Conservation (phyloP, 2,888 invertebrate species). For the Zeuzera pyrina region DNA sequence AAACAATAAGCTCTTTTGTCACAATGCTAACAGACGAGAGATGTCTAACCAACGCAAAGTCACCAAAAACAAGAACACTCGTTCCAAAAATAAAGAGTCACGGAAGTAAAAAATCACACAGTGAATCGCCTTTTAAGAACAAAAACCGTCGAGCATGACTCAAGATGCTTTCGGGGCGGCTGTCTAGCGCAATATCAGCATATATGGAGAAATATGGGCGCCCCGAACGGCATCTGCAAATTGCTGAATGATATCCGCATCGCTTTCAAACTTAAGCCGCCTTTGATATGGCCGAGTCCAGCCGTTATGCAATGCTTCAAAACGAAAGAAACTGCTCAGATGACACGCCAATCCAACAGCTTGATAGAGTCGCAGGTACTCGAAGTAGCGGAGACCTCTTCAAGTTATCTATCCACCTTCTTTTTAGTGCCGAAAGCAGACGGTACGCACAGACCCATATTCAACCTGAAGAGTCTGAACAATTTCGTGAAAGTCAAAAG, state of each 20-base stretch:
- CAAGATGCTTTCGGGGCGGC: neutral
- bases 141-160: neutral
- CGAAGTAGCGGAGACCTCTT: slow-evolving; percentile 8
- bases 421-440: slow-evolving; percentile 13
- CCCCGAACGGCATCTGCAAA: too few relatives aligned
- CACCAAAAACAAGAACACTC: too few relatives aligned
- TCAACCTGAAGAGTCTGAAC: slow-evolving; percentile 13
- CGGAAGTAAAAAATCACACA: too few relatives aligned
- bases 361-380: slow-evolving; percentile 11
- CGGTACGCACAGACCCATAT: slow-evolving; percentile 8
- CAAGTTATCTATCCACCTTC: slow-evolving; percentile 13
- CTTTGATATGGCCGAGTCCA: too few relatives aligned
- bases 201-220: slow-evolving; percentile 10
- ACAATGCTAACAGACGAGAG: too few relatives aligned
- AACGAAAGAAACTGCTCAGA: slow-evolving; percentile 7
- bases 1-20: too few relatives aligned
- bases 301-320: slow-evolving; percentile 4
- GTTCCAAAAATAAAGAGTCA: too few relatives aligned
- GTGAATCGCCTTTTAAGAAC: too few relatives aligned
- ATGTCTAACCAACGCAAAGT: too few relatives aligned
- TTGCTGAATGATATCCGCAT: too few relatives aligned
- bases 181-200: slow-evolving; percentile 1
- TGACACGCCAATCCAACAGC: slow-evolving; percentile 9
- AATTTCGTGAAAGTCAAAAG: slow-evolving; percentile 7
- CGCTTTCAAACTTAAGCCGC: slow-evolving; percentile 7